phyloP scores from a whole-genome alignment of 2,113 vertebrate species.

The Dicerorhinus sumatrensis region DNA sequence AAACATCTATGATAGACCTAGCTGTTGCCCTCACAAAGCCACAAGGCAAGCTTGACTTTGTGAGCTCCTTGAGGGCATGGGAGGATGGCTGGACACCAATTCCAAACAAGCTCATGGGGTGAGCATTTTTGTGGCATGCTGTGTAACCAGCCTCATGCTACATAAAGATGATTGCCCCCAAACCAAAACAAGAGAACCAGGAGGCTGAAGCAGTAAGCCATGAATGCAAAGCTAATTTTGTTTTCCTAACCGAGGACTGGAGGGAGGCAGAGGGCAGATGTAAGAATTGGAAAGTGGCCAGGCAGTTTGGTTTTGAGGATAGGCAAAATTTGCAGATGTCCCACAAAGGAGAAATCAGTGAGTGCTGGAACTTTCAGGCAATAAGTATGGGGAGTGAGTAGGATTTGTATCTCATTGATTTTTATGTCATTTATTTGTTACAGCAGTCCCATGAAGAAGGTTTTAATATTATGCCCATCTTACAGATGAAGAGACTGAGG shows the following conservation, averaged over 20 bases:
- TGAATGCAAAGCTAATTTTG: neutral
- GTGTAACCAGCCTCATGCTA: neutral
- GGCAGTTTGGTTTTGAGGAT: neutral
- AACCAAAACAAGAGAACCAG: neutral
- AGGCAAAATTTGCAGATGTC: neutral
- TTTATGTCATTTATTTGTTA: too few relatives aligned
- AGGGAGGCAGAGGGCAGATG: neutral
- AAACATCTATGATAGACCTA: neutral
- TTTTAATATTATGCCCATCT: too few relatives aligned
- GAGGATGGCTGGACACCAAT: neutral
- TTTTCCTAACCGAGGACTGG: neutral
- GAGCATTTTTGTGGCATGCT: neutral
- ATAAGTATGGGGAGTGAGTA: neutral
- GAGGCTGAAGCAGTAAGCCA: too few relatives aligned
- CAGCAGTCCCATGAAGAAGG: too few relatives aligned
- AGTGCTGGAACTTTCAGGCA: neutral
- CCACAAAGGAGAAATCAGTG: neutral
- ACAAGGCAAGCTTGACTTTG: neutral
- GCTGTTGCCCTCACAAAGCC: neutral
- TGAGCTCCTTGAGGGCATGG: neutral
- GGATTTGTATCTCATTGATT: too few relatives aligned
- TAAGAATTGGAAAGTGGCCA: neutral
- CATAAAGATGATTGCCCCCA: neutral
- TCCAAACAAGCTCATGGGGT: neutral
- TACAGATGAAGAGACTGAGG: too few relatives aligned